Evolutionary conservation across 2,113 vertebrate genomes (phyloP).

Genomic region (Sula dactylatra): DNA sequence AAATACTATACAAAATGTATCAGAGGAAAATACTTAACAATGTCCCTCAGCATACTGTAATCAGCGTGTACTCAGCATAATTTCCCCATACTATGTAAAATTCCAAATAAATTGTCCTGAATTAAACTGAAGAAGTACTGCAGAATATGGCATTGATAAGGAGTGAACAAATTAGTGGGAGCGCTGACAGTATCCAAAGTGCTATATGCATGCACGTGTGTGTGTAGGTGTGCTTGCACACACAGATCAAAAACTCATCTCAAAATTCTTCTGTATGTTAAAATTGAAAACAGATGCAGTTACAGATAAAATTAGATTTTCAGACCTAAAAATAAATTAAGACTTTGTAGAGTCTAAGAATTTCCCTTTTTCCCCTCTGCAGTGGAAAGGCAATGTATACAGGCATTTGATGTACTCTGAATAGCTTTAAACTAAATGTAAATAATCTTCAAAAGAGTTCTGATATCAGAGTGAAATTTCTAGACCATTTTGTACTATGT

Average conservation of each 20-base stretch:
- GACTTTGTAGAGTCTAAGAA: neutral
- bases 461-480: neutral
- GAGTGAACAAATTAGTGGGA: neutral
- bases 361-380: neutral
- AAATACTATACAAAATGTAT: neutral
- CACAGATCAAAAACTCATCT: neutral
- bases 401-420: neutral
- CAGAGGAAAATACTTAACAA: neutral
- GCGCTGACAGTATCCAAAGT: neutral
- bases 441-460: neutral
- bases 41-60: neutral
- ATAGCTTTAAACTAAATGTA: neutral
- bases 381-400: neutral
- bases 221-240: neutral
- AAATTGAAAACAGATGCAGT: neutral
- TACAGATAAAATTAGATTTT: neutral
- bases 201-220: fast-evolving
- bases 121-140: neutral
- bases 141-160: neutral
- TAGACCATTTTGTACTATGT: neutral
- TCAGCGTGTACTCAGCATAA: neutral
- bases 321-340: neutral
- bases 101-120: neutral
- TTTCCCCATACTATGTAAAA: neutral
- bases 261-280: neutral